Evolutionary conservation across 2,888 invertebrate genomes (phyloP).

Genomic region (Tetragonisca angustula): DNA sequence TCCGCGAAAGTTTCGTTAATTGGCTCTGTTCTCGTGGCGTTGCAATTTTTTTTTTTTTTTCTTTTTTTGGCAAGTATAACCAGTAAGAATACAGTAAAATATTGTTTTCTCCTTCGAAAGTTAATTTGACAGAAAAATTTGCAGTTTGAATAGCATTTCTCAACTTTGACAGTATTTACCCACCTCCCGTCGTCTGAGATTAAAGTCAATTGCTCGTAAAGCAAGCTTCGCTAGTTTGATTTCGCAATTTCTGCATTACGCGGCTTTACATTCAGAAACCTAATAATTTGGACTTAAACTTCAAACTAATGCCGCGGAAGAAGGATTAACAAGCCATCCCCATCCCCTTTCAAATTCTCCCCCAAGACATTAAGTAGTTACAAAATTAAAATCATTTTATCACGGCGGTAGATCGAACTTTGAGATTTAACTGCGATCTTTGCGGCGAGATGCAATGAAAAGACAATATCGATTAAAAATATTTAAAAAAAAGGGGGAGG

Average conservation of each 20-base stretch:
- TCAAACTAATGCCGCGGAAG: conserved; percentile 17
- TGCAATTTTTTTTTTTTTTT: too few species aligned
- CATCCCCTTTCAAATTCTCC: neutral
- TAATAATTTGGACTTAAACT: conserved; percentile 30
- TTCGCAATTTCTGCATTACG: neutral
- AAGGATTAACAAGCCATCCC: conserved; percentile 21
- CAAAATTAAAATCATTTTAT: conserved; percentile 18
- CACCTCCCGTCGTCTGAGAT: neutral
- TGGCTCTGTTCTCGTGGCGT: too few species aligned
- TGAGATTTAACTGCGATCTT: neutral
- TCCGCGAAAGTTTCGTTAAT: too few species aligned
- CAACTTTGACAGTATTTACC: neutral
- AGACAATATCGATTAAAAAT: neutral
- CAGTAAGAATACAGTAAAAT: too few species aligned
- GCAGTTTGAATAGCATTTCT: neutral
- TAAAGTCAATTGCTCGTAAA: neutral
- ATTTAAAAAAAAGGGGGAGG: too few species aligned
- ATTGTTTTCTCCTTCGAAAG: too few species aligned
- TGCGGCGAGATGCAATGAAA: neutral
- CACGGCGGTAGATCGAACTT: neutral
- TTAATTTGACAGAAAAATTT: too few species aligned
- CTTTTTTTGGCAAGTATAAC: too few species aligned
- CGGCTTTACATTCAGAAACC: neutral
- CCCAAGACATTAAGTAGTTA: neutral
- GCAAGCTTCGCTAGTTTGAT: neutral